Evolutionary conservation across 2,888 invertebrate species (phyloP).

Genomic region (Limenitis camilla): DNA sequence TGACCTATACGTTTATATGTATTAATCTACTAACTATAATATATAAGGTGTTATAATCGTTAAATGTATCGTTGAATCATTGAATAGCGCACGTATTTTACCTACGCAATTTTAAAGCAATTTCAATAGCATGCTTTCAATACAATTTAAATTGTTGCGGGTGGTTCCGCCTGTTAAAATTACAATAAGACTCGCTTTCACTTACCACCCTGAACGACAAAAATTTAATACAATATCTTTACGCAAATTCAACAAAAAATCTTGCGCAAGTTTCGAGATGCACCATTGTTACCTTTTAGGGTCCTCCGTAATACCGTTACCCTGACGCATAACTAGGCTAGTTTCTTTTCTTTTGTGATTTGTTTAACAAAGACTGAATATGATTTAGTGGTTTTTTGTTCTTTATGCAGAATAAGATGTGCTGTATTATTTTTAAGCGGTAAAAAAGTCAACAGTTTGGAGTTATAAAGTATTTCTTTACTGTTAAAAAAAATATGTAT

Average conservation of each 20-base stretch:
- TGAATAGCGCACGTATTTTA: not conserved
- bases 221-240: constrained; percentile 18
- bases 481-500: too few species aligned
- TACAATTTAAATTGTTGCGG: constrained; percentile 20
- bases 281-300: constrained; percentile 55
- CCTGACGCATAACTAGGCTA: constrained; percentile 54
- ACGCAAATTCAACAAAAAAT: constrained; percentile 54
- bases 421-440: constrained; percentile 17
- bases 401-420: constrained; percentile 27
- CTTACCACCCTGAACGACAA: constrained; percentile 54
- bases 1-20: too few species aligned
- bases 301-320: constrained; percentile 60
- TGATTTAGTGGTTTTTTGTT: constrained; percentile 59
- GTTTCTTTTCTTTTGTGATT: constrained; percentile 56
- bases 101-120: not conserved
- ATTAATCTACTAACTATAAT: not conserved
- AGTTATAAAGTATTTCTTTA: too few species aligned
- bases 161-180: constrained; percentile 25
- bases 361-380: constrained; percentile 52
- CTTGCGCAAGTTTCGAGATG: constrained; percentile 55
- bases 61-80: not conserved
- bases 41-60: not conserved
- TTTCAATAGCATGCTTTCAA: constrained; percentile 9
- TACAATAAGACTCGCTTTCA: constrained; percentile 49
- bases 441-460: not conserved